A percentile compares a stretch with the other conserved stretches of the same genome.
phyloP scores from a whole-genome alignment of 1,140 invertebrate genomes.

The Drosophila fuyamai region DNA sequence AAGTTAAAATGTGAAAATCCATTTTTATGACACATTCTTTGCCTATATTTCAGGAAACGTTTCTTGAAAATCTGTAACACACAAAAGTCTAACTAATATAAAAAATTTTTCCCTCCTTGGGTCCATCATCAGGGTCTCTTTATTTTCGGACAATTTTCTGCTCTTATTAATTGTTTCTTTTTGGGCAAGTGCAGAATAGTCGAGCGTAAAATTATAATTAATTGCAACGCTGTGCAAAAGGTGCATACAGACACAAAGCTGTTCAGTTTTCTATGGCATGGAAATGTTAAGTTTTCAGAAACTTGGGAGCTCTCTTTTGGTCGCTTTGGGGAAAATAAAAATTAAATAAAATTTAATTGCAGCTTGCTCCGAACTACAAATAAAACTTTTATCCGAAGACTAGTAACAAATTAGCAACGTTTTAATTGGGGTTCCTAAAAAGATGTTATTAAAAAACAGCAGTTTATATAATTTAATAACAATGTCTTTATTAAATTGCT shows the following conservation, averaged over 20 bases:
- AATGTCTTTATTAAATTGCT: slow-evolving; percentile 9
- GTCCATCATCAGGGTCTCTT: no score
- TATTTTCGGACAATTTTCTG: neutral
- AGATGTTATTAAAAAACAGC: no score
- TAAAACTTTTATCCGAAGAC: neutral
- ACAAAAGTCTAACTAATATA: no score
- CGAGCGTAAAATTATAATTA: slow-evolving; percentile 80
- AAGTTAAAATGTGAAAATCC: neutral
- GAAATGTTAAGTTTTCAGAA: slow-evolving; percentile 21
- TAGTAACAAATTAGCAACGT: neutral
- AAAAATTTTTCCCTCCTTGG: neutral
- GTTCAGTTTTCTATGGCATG: slow-evolving; percentile 8
- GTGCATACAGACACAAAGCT: slow-evolving; percentile 38
- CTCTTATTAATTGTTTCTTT: slow-evolving; percentile 6
- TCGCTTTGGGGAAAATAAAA: neutral
- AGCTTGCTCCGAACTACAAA: neutral
- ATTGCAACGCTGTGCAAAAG: slow-evolving; percentile 51
- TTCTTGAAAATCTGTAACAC: no score
- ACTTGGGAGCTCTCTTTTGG: slow-evolving; percentile 3
- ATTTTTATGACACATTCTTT: neutral
- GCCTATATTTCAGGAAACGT: neutral
- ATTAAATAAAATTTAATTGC: slow-evolving; percentile 6
- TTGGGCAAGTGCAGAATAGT: slow-evolving; percentile 63
- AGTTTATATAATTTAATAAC: neutral
- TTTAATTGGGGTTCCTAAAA: neutral